Conservation (phyloP, 35 echinoderm and acorn worm genomes). For the Nesometra sesokonis region DNA sequence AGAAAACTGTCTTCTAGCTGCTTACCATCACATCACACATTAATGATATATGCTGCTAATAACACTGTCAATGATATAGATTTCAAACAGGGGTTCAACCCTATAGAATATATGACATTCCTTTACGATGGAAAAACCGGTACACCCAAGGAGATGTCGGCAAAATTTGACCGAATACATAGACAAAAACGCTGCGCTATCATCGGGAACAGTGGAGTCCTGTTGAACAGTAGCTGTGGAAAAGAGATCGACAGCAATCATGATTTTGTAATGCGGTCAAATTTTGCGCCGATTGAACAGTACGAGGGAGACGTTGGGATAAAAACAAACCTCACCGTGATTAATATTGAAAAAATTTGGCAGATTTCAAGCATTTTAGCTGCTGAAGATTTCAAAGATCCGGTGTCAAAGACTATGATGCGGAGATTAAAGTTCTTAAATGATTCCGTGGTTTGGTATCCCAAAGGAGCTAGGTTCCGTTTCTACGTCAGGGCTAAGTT, state of each 20-base stretch:
- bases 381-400: constrained; percentile 6
- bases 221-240: constrained; percentile 45
- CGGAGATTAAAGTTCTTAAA: constrained; percentile 36
- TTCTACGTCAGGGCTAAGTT: background rate
- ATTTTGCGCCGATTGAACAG: constrained; percentile 32
- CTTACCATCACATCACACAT: background rate
- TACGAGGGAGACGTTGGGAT: constrained; percentile 26
- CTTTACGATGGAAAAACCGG: background rate
- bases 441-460: constrained; percentile 56
- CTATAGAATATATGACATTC: background rate
- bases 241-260: constrained; percentile 29
- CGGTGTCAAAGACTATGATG: constrained; percentile 13
- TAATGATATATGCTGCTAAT: background rate
- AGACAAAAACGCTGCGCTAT: constrained; percentile 10
- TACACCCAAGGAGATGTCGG: background rate
- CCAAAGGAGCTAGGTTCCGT: constrained; percentile 12
- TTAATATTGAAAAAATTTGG: constrained; percentile 32
- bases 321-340: constrained; percentile 37
- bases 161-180: background rate
- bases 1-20: background rate
- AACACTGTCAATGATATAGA: background rate
- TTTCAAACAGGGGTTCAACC: background rate
- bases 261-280: constrained; percentile 58
- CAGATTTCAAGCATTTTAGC: constrained; percentile 32
- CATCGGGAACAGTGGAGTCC: constrained; percentile 54